Conservation (phyloP, 2,888 invertebrate genomes). For the Drepanosiphum platanoidis region DNA sequence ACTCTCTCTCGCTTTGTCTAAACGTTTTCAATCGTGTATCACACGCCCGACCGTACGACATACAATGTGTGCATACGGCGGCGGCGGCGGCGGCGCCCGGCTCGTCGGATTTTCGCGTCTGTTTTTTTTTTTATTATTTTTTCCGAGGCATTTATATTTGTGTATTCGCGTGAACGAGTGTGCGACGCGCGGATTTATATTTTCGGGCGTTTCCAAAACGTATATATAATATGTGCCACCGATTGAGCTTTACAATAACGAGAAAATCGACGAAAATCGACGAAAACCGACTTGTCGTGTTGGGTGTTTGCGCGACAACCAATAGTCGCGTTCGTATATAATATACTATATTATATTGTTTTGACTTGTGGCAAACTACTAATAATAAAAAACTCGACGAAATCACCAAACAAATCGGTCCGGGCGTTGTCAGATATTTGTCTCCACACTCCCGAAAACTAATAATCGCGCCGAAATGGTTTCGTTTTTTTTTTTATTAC, state of each 20-base stretch:
- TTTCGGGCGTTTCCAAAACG: background rate
- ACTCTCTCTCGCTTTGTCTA: background rate
- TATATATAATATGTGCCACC: background rate
- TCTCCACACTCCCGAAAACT: too few species aligned
- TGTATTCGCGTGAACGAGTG: background rate
- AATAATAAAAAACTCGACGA: too few species aligned
- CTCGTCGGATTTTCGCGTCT: background rate
- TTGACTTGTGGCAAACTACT: too few species aligned
- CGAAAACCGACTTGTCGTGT: too few species aligned
- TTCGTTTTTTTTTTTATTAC: too few species aligned
- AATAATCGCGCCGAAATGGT: too few species aligned
- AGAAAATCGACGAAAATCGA: background rate
- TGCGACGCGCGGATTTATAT: background rate
- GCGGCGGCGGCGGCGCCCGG: background rate
- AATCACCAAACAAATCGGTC: too few species aligned
- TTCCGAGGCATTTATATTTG: background rate
- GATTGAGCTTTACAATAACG: background rate
- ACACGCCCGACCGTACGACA: background rate
- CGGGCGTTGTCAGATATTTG: too few species aligned
- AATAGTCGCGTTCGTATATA: too few species aligned
- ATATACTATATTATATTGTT: too few species aligned
- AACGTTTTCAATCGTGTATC: background rate
- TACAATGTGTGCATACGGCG: background rate
- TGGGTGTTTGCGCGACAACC: too few species aligned
- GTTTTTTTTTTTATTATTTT: background rate